Evolutionary conservation across 2,888 invertebrate species (phyloP).

Genomic region (Heterodera filipjevi): DNA sequence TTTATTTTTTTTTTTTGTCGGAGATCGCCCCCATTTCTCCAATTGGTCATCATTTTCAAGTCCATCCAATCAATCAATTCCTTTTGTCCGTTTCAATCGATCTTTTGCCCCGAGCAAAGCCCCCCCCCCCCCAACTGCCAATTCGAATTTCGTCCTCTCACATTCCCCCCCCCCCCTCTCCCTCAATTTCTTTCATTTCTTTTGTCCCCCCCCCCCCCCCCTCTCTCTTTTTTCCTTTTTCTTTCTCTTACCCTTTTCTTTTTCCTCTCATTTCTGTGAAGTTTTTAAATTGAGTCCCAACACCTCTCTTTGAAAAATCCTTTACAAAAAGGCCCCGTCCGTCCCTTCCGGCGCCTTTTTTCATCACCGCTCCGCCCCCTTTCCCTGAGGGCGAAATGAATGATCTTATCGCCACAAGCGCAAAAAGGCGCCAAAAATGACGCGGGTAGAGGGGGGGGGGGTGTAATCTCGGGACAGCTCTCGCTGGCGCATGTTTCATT

Average conservation of each 20-base stretch:
- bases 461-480: constrained; percentile 4
- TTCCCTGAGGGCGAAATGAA: not conserved
- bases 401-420: constrained; percentile 12
- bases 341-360: not conserved
- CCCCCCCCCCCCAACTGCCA: not conserved
- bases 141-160: not conserved
- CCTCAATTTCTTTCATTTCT: not conserved
- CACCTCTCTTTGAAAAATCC: too few relatives aligned
- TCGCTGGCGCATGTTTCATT: constrained; percentile 12
- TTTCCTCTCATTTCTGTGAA: not conserved
- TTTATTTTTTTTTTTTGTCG: too few relatives aligned
- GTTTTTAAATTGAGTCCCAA: not conserved
- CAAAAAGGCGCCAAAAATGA: constrained; percentile 7
- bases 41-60: too few relatives aligned
- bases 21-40: too few relatives aligned
- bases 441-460: not conserved
- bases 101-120: not conserved
- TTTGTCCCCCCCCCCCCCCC: not conserved
- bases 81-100: not conserved
- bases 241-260: not conserved
- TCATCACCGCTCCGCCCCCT: not conserved
- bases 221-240: not conserved
- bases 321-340: not conserved
- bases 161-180: not conserved
- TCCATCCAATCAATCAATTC: too few relatives aligned